A percentile compares a stretch with the other conserved stretches of the same genome.
phyloP scores from a whole-genome alignment of 1,140 invertebrate species.

The Drosophila seguyi region DNA sequence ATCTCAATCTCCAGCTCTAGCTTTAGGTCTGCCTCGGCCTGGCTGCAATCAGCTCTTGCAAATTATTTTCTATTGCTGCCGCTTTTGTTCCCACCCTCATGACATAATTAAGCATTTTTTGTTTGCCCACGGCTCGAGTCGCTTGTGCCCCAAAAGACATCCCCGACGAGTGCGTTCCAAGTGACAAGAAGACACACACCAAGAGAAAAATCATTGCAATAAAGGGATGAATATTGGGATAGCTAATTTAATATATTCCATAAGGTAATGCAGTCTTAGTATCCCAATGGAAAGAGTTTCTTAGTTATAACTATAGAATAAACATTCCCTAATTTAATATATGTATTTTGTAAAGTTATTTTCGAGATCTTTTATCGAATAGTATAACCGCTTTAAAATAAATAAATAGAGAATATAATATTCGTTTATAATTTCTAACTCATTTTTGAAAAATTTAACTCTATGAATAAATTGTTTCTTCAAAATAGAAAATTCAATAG shows the following conservation, averaged over 20 bases:
- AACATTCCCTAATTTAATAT: no score
- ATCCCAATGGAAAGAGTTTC: neutral
- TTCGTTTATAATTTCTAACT: no score
- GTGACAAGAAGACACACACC: conserved; percentile 54
- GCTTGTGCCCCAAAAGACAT: conserved; percentile 17
- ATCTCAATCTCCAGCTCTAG: conserved; percentile 4
- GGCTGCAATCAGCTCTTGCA: conserved; percentile 64
- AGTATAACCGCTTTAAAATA: no score
- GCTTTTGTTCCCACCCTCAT: conserved; percentile 80
- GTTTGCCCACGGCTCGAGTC: conserved; percentile 17
- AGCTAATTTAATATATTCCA: neutral
- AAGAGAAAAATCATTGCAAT: neutral
- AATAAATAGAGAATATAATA: no score
- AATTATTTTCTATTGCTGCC: conserved; percentile 58
- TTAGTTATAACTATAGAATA: no score
- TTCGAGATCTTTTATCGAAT: no score
- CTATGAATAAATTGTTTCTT: no score
- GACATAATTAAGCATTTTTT: conserved; percentile 82
- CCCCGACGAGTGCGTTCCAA: conserved; percentile 48
- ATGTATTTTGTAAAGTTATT: no score
- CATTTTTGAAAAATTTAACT: no score
- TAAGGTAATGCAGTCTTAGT: neutral
- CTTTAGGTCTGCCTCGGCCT: conserved; percentile 3
- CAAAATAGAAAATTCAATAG: no score
- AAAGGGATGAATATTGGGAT: no score